Evolutionary conservation across 2,797 vertebrate species (phyloP), one percentile per base, ranked within the genome.

Genomic region (Scomberomorus guttatus): DNA sequence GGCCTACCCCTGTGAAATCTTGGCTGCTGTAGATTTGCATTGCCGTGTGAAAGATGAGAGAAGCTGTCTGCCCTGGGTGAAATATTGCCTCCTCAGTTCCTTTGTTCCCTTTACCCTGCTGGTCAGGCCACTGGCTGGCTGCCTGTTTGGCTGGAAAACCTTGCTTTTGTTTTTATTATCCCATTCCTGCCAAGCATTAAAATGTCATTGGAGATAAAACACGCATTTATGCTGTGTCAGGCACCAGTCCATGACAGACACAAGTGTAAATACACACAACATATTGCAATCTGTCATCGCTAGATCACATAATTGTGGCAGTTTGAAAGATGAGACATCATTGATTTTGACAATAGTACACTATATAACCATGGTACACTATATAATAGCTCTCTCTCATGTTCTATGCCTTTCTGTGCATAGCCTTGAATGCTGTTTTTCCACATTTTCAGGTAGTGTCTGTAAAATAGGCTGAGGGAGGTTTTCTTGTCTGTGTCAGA

Each of bases 11-110:
- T 75, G 69, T 77, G 63, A 86, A 72, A 89, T 85, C 37, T 75
- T 80, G 72, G 67, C 75, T 32, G 64, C 65, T 66, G 77, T 60
- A 74, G 50, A 70, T 88, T 63, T 85, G 83, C 75, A 76, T 67
- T 59, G 75, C 76, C 75, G 54, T 81, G 81, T 88, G 87, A 88
- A 91, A 90, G 88, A 91, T 84, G 88, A 92, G 87, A 88, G 72
- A 59, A 81, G 85, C 75, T 70, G 73, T 67, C 42, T 78, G 78
- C 77, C 75, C 71, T 60, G 70, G 79, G 82, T 88, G 75, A 84
- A 85, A 80, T 74, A 77, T 86, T 74, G 76, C 87, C 82, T 84
- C 78, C 77, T 83, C 82, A 32, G 61, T 80, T 89, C 88, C 90
- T 93, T 94, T 93, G 91, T 93, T 93, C 88, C 71, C 57, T 56